Evolutionary conservation across 2,888 invertebrate species (phyloP).

Genomic region (Oligia fasciuncula): DNA sequence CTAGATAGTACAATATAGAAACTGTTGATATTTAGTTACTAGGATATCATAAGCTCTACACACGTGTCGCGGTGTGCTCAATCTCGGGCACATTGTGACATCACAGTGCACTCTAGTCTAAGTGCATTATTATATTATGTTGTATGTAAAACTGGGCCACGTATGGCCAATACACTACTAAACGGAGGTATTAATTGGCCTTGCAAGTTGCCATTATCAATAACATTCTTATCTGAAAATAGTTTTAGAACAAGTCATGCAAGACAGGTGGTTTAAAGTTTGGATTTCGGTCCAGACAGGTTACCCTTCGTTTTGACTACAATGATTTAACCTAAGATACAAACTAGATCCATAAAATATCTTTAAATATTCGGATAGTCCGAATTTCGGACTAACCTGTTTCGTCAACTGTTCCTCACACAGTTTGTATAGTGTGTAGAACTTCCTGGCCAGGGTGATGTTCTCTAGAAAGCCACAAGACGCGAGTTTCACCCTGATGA

Average conservation of each 20-base stretch:
- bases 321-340: neutral
- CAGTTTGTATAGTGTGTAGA: conserved; percentile 98
- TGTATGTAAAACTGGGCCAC: too few species aligned
- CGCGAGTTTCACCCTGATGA: conserved; percentile 98
- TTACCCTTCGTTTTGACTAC: neutral
- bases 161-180: too few species aligned
- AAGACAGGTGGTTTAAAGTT: neutral
- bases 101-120: neutral
- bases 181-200: too few species aligned
- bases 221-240: neutral
- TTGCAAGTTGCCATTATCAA: neutral
- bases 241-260: too few species aligned
- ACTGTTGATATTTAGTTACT: conserved; percentile 15
- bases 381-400: conserved; percentile 93
- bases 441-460: conserved; percentile 97
- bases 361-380: neutral
- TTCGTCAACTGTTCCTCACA: conserved; percentile 99
- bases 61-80: conserved; percentile 7
- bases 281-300: neutral
- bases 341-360: neutral
- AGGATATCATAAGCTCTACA: conserved; percentile 20
- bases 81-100: too few species aligned
- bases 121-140: neutral
- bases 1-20: conserved; percentile 12
- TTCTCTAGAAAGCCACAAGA: conserved; percentile 99